Evolutionary conservation across 2,113 vertebrate genomes (phyloP).

Genomic region (Mormoops blainvillei): DNA sequence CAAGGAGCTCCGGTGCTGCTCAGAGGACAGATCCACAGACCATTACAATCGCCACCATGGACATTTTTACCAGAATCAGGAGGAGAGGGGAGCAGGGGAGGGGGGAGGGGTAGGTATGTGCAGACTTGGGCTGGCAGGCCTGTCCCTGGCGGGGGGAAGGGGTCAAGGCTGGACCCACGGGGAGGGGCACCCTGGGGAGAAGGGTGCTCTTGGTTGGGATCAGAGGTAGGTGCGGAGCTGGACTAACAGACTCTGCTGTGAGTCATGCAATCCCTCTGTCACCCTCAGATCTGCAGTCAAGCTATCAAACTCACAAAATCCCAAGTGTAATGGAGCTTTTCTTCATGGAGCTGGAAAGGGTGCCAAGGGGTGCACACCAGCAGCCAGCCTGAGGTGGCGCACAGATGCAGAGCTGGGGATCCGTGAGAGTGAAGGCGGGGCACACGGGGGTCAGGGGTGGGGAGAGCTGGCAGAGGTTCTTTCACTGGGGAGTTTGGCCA

Average conservation of each 20-base stretch:
- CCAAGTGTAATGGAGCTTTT: not conserved
- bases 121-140: not conserved
- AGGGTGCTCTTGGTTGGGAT: not conserved
- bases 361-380: not conserved
- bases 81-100: not conserved
- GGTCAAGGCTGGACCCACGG: not conserved
- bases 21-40: not conserved
- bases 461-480: not conserved
- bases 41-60: not conserved
- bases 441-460: fast-evolving
- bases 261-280: not conserved
- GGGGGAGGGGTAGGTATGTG: too few relatives aligned
- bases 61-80: not conserved
- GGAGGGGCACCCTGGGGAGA: not conserved
- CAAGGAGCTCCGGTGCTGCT: not conserved
- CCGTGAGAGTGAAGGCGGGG: not conserved
- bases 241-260: not conserved
- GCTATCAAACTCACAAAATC: not conserved
- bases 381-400: not conserved
- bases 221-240: not conserved
- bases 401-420: not conserved
- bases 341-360: not conserved
- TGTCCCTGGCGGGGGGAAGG: not conserved
- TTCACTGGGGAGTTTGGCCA: not conserved
- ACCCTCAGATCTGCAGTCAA: not conserved